Conservation (phyloP, 1,140 invertebrate species). For the Drosophila guanche region DNA sequence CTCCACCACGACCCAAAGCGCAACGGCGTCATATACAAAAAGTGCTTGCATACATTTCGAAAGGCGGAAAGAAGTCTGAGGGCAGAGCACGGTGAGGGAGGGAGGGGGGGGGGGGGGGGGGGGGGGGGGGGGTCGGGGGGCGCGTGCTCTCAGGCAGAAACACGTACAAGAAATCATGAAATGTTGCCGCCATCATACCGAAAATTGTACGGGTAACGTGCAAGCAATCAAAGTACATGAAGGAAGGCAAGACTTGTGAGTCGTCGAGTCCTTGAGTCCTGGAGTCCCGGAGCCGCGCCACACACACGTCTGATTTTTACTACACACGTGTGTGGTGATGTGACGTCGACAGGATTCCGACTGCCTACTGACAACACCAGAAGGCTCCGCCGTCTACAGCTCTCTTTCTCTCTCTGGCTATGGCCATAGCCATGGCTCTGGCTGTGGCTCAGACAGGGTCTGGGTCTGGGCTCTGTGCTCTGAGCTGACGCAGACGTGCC, state of each 20-base stretch:
- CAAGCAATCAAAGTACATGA: slow-evolving; percentile 79
- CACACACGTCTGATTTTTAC: slow-evolving; percentile 78
- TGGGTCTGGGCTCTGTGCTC: slow-evolving; percentile 28
- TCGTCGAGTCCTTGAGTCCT: slow-evolving; percentile 8
- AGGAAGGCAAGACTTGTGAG: slow-evolving; percentile 30
- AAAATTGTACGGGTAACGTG: slow-evolving; percentile 82
- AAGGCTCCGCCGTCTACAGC: slow-evolving; percentile 15
- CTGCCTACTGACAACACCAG: slow-evolving; percentile 56
- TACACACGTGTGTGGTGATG: slow-evolving; percentile 76
- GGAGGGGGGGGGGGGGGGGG: background rate
- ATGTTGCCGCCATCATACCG: slow-evolving; percentile 82
- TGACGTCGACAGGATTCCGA: slow-evolving; percentile 72
- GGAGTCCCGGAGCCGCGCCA: slow-evolving; percentile 14
- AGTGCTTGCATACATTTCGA: slow-evolving; percentile 61
- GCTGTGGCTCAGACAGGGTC: slow-evolving; percentile 8
- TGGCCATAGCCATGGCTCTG: background rate
- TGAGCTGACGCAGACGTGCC: slow-evolving; percentile 71
- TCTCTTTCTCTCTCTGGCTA: slow-evolving; percentile 1
- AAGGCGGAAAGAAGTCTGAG: slow-evolving; percentile 13
- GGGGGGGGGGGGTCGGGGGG: no score
- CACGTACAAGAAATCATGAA: slow-evolving; percentile 83
- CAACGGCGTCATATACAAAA: slow-evolving; percentile 46
- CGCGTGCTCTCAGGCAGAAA: slow-evolving; percentile 67
- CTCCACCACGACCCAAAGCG: slow-evolving; percentile 21
- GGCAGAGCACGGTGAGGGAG: slow-evolving; percentile 23